Evolutionary conservation across 2,888 invertebrate genomes (phyloP), one percentile per base, ranked within the genome.

Genomic region (Polyommatus iphigenia): DNA sequence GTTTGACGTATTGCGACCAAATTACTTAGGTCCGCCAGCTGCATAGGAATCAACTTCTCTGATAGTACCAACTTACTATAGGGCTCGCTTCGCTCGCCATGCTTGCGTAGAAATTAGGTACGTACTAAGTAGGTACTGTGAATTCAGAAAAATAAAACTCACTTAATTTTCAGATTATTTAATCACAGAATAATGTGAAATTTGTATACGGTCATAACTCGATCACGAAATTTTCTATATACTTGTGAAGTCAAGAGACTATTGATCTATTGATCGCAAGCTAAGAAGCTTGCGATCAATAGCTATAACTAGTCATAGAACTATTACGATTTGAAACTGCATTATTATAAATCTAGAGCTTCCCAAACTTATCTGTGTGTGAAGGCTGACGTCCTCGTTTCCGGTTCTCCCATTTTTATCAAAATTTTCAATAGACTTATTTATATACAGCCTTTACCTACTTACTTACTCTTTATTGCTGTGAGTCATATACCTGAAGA

Each of bases 141-240:
- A 10, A 24, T 10, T 24, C 13, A 24, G 24, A 4, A 24, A 62
- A 62, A 13, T 2, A 1, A 62, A 62, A 24, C 62, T 10, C 20
- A 24, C 41, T 41, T 41, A 72, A 6, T 72, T 24, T 73, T 73
- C 6, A 73, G 73, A 73, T 73, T 73, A 46, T 73, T 73, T 73
- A 73, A 50, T 73, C 73, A 73, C 73, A 73, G 73, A 73, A 73
- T 73, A 73, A 73, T 73, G 50, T 62, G 46, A 73, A 41, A 13
- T 73, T 46, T 73, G 73, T 73, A 73, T 73, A 73, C 73, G 20
- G 73, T 24, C 13, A 15, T 24, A 24, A 50, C 73, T 73, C 24
- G 73, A 46, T 46, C 73, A 73, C 24, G 62, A 72, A 72, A 18
- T 41, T 72, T 73, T 20, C 41, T 15, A 50, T 46, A 62, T 50